Evolutionary conservation across 1,140 invertebrate genomes (phyloP).

Genomic region (Anoplolepis gracilipes): DNA sequence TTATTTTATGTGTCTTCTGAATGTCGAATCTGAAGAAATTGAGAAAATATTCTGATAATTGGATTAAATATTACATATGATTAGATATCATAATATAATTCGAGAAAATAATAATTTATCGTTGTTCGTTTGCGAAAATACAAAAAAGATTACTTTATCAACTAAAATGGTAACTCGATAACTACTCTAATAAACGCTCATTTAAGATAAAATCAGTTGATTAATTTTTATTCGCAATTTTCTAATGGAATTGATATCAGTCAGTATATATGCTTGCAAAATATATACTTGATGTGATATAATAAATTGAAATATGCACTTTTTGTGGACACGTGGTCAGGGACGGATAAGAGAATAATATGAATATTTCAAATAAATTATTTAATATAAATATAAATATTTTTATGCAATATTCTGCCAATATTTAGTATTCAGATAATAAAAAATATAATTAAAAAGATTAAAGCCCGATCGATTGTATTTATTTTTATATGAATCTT

Average conservation of each 20-base stretch:
- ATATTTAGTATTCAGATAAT: neutral
- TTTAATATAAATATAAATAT: neutral
- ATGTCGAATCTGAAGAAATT: no score
- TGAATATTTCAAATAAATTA: neutral
- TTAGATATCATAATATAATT: no score
- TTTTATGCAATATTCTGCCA: neutral
- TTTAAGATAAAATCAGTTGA: slow-evolving; percentile 43
- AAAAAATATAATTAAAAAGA: neutral
- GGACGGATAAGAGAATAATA: no score
- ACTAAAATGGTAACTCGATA: neutral
- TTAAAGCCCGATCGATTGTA: neutral
- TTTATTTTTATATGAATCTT: neutral
- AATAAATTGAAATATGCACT: slow-evolving; percentile 54
- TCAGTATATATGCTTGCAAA: neutral
- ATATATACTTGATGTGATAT: neutral
- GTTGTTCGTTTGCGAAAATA: neutral
- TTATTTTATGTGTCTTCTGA: no score
- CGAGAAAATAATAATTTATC: neutral
- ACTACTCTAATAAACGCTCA: neutral
- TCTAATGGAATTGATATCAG: slow-evolving; percentile 60
- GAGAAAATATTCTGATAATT: no score
- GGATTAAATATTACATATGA: no score
- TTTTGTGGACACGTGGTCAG: neutral
- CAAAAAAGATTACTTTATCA: neutral
- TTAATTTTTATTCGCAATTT: slow-evolving; percentile 51